A percentile compares a stretch with the other conserved stretches of the same genome.
Evolutionary conservation across 2,113 vertebrate genomes (phyloP).

Genomic region (Peromyscus leucopus): DNA sequence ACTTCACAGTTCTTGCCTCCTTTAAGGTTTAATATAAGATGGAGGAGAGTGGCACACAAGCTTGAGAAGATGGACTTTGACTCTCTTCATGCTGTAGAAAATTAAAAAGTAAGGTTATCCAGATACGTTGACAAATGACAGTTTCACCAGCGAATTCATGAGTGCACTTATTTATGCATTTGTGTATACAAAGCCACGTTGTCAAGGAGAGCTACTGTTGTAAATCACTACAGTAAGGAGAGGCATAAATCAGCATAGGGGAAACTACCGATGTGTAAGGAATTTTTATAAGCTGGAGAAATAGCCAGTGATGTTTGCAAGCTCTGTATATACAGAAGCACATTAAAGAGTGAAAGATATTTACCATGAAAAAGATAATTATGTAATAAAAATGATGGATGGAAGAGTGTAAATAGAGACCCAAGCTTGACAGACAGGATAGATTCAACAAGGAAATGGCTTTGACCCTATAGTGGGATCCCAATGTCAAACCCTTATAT

Average conservation of each 20-base stretch:
- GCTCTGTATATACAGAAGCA: not conserved
- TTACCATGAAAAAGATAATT: not conserved
- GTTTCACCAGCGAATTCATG: not conserved
- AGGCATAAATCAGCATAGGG: not conserved
- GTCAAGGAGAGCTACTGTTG: not conserved
- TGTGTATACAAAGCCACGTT: conserved; percentile 44
- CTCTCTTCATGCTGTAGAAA: not conserved
- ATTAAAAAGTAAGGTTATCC: conserved; percentile 5
- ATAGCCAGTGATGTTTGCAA: not conserved
- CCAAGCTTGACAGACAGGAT: not conserved
- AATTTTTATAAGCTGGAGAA: not conserved
- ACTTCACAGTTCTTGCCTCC: not conserved
- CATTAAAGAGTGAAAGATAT: conserved; percentile 15
- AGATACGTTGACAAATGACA: not conserved
- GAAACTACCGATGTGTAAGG: not conserved
- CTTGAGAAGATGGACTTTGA: not conserved
- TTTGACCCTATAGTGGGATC: not conserved
- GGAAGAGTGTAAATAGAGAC: not conserved
- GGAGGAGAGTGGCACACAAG: not conserved
- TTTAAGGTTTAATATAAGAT: not conserved
- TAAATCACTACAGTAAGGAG: not conserved
- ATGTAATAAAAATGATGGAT: not conserved
- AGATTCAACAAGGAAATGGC: not conserved
- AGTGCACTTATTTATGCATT: not conserved
- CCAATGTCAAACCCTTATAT: not conserved